Evolutionary conservation across 2,113 vertebrate genomes (phyloP).

Genomic region (Malurus elegans): DNA sequence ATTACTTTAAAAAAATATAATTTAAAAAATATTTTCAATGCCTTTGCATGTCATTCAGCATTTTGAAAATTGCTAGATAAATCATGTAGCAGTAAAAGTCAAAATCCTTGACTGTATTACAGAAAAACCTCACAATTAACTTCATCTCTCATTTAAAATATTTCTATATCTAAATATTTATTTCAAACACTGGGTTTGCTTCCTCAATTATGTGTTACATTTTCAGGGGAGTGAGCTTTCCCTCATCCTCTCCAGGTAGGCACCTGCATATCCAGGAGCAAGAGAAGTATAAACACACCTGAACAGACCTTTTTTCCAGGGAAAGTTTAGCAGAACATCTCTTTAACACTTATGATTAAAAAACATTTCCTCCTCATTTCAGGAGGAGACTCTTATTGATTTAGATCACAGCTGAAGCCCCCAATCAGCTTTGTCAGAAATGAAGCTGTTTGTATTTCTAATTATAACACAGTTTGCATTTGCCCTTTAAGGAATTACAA

Average conservation of each 20-base stretch:
- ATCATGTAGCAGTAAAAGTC: conserved; percentile 31
- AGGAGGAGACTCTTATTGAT: not conserved
- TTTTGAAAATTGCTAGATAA: conserved; percentile 49
- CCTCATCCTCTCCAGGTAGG: not conserved
- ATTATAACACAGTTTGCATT: not conserved
- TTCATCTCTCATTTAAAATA: not conserved
- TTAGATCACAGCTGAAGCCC: not conserved
- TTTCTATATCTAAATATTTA: not conserved
- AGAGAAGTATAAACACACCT: not conserved
- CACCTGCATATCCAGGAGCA: not conserved
- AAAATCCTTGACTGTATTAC: not conserved
- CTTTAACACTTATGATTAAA: not conserved
- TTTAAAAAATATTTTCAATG: conserved; percentile 50
- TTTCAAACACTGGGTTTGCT: not conserved
- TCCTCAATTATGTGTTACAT: not conserved
- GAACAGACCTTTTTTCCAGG: not conserved
- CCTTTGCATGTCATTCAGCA: conserved; percentile 44
- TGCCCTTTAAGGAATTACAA: not conserved
- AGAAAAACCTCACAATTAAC: not conserved
- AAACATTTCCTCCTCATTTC: not conserved
- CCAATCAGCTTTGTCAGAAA: not conserved
- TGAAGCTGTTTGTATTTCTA: not conserved
- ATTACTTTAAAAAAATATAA: conserved; percentile 13
- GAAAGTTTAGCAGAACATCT: not conserved
- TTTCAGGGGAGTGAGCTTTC: not conserved